These are phyloP conservation scores for Garra rufa DNA, from an alignment of 2,113 vertebrate species.

Conservation along the genomic window DNA sequence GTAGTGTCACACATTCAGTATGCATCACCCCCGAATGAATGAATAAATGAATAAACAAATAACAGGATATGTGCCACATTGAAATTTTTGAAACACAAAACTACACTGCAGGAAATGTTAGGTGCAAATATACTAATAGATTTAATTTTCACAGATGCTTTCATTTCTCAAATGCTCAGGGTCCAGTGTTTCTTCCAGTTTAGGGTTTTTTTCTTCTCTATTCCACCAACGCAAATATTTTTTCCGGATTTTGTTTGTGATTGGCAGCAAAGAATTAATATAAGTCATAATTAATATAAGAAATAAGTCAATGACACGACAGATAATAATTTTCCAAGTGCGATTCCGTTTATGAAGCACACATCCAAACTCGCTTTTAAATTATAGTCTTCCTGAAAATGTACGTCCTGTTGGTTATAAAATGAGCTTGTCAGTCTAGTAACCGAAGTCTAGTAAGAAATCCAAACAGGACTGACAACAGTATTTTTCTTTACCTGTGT, in stretches of 20 bases:
- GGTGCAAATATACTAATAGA: not conserved
- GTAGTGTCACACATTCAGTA: not conserved
- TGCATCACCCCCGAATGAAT: not conserved
- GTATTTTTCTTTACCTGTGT: not conserved
- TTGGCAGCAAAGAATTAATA: not conserved
- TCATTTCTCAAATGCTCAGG: no score
- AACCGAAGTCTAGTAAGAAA: no score
- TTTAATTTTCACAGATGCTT: not conserved
- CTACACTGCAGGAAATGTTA: not conserved
- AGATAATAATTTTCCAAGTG: not conserved
- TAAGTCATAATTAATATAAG: no score
- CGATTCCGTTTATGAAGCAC: not conserved
- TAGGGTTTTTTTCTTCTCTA: no score
- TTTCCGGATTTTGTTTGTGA: not conserved
- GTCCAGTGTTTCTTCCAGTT: no score
- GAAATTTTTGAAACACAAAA: no score
- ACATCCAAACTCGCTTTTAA: not conserved
- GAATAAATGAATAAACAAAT: not conserved
- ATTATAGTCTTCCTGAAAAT: not conserved
- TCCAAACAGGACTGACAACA: not conserved
- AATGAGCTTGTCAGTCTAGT: not conserved
- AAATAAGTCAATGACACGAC: not conserved
- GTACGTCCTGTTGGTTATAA: not conserved
- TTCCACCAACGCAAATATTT: not conserved
- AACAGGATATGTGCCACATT: no score